A percentile compares a stretch with the other conserved stretches of the same genome.
These are phyloP conservation scores for Agrotis puta DNA, from an alignment of 2,888 invertebrate genomes.

Conservation along the genomic window DNA sequence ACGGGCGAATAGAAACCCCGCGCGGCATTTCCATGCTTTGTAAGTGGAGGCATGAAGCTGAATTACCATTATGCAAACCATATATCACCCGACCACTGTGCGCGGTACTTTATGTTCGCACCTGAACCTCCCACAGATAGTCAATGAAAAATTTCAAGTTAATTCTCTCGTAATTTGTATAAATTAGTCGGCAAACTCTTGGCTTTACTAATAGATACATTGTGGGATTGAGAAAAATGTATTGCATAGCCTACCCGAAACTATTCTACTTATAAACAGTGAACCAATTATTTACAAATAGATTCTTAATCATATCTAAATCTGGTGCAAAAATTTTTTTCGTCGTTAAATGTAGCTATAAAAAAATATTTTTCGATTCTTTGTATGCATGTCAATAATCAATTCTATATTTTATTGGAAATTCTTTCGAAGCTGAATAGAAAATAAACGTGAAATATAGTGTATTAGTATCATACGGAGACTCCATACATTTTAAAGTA, in stretches of 20 bases:
- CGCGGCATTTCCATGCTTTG: constrained; percentile 80
- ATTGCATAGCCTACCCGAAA: not conserved
- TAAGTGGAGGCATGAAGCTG: constrained; percentile 71
- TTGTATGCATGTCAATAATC: constrained; percentile 21
- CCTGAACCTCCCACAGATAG: constrained; percentile 19
- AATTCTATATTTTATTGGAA: constrained; percentile 33
- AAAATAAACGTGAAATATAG: constrained; percentile 48
- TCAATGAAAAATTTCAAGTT: not conserved
- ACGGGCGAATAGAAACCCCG: constrained; percentile 72
- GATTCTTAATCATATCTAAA: not conserved
- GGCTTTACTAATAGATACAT: constrained; percentile 2
- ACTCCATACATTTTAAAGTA: constrained; percentile 66
- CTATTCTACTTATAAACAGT: not conserved
- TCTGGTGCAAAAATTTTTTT: too few species aligned
- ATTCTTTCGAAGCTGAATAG: constrained; percentile 27
- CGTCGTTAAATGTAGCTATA: not conserved
- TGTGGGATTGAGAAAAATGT: not conserved
- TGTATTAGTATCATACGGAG: constrained; percentile 22
- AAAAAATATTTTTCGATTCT: not conserved
- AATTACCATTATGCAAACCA: constrained; percentile 74
- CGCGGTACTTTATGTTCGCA: constrained; percentile 36
- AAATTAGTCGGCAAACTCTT: constrained; percentile 14
- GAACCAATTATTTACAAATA: not conserved
- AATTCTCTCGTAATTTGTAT: constrained; percentile 16
- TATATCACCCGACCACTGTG: constrained; percentile 53